Evolutionary conservation across 2,113 vertebrate genomes (phyloP).

Genomic region (Beaufortia kweichowensis): DNA sequence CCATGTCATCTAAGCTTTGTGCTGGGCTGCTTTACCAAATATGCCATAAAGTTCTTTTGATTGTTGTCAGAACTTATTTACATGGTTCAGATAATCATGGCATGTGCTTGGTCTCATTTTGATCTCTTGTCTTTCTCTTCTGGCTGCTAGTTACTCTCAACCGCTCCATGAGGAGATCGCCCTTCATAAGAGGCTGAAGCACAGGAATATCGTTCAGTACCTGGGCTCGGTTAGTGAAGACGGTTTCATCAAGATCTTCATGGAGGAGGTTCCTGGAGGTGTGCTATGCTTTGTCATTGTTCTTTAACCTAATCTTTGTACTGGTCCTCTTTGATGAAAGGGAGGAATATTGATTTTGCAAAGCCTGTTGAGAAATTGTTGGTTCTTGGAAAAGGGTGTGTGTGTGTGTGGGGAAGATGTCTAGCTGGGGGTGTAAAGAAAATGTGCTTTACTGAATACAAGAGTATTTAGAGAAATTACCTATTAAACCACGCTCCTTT

Average conservation of each 20-base stretch:
- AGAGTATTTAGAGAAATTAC: background rate
- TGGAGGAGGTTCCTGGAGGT: conserved; percentile 97
- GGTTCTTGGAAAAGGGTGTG: conserved; percentile 17
- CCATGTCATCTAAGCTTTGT: background rate
- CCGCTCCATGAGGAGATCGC: conserved; percentile 91
- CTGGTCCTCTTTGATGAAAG: background rate
- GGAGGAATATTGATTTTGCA: background rate
- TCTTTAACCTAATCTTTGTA: background rate
- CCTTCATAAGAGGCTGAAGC: conserved; percentile 86
- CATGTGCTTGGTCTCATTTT: background rate
- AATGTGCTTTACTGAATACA: background rate
- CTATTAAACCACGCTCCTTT: too few species aligned
- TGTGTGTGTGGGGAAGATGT: background rate
- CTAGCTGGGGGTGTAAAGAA: background rate
- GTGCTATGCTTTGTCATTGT: conserved; percentile 3
- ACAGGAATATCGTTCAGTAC: conserved; percentile 91
- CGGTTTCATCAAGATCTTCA: conserved; percentile 94
- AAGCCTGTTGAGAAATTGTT: conserved; percentile 9
- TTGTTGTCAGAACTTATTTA: background rate
- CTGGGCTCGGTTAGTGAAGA: conserved; percentile 87
- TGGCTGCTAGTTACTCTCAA: conserved; percentile 81
- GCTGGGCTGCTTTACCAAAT: conserved; percentile 1
- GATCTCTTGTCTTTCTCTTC: background rate
- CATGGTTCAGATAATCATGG: background rate
- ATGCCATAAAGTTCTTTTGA: background rate